phyloP scores from a whole-genome alignment of 2,888 invertebrate genomes.

The Pristionchus entomophagus region DNA sequence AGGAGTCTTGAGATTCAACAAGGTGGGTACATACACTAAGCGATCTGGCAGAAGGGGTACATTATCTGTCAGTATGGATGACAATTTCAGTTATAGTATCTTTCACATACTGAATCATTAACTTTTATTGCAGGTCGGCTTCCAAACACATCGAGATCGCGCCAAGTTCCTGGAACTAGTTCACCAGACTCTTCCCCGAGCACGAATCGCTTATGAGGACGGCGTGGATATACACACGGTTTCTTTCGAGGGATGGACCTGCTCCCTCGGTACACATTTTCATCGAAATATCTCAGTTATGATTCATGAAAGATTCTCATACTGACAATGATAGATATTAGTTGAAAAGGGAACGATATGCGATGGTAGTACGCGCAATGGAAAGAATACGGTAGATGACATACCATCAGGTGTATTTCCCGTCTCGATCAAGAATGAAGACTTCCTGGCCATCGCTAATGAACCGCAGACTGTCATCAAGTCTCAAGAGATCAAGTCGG shows the following conservation, averaged over 20 bases:
- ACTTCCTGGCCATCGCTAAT: constrained; percentile 64
- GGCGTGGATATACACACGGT: constrained; percentile 64
- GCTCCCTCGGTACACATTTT: too few relatives aligned
- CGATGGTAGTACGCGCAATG: too few relatives aligned
- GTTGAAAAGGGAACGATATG: too few relatives aligned
- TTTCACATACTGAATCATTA: too few relatives aligned
- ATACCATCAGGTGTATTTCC: constrained; percentile 73
- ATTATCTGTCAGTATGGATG: too few relatives aligned
- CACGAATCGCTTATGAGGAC: constrained; percentile 63
- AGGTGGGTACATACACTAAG: constrained; percentile 50
- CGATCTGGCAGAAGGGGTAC: background rate
- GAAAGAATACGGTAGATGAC: too few relatives aligned
- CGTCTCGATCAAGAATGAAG: constrained; percentile 72
- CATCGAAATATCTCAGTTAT: too few relatives aligned
- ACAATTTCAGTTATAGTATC: background rate
- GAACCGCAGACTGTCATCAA: constrained; percentile 59
- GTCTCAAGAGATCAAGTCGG: constrained; percentile 44
- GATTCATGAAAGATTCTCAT: too few relatives aligned
- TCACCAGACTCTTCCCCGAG: constrained; percentile 56
- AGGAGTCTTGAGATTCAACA: constrained; percentile 67
- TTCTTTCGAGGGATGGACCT: constrained; percentile 66
- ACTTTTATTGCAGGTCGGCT: constrained; percentile 65
- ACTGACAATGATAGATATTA: too few relatives aligned
- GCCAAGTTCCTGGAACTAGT: constrained; percentile 65
- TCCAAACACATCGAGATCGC: constrained; percentile 71